These are phyloP conservation scores for Geopemphigus sp. DNA, from an alignment of 1,140 invertebrate genomes.

Conservation along the genomic window DNA sequence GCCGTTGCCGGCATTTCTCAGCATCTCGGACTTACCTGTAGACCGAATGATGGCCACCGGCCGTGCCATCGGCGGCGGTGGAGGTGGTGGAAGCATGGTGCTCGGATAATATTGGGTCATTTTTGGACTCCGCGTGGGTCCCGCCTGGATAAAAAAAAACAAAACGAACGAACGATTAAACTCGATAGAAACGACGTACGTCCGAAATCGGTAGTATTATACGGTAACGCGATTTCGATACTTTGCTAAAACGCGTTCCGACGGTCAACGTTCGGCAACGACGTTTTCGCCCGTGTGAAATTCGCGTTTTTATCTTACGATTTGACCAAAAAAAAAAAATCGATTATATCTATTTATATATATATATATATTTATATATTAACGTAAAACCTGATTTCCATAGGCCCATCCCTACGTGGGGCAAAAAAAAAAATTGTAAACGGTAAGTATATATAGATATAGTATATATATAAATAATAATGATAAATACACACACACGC, in stretches of 20 bases:
- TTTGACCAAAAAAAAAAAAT: conserved; percentile 5
- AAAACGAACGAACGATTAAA: too few species aligned
- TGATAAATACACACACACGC: too few species aligned
- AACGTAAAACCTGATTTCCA: conserved; percentile 48
- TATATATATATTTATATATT: conserved; percentile 16
- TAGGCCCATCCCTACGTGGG: conserved; percentile 49
- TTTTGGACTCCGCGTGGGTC: conserved; percentile 63
- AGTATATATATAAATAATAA: neutral
- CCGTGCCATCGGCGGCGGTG: conserved; percentile 91
- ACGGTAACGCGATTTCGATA: neutral
- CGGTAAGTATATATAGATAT: conserved; percentile 21
- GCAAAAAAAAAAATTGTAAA: conserved; percentile 36
- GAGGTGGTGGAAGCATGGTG: conserved; percentile 89
- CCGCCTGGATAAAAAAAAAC: conserved; percentile 55
- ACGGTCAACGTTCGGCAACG: too few species aligned
- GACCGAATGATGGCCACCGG: conserved; percentile 93
- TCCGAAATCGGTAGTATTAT: neutral
- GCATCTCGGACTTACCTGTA: conserved; percentile 63
- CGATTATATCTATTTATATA: conserved; percentile 1
- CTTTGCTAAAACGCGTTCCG: too few species aligned
- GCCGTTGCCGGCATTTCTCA: too few species aligned
- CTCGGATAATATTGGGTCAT: conserved; percentile 84
- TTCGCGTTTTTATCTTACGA: too few species aligned
- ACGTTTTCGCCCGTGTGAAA: neutral
- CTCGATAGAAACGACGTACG: too few species aligned